Percentiles rank a stretch among this genome's conserved stretches.
Conservation (phyloP, 1,140 invertebrate species). For the Drosophila sturtevanti region DNA sequence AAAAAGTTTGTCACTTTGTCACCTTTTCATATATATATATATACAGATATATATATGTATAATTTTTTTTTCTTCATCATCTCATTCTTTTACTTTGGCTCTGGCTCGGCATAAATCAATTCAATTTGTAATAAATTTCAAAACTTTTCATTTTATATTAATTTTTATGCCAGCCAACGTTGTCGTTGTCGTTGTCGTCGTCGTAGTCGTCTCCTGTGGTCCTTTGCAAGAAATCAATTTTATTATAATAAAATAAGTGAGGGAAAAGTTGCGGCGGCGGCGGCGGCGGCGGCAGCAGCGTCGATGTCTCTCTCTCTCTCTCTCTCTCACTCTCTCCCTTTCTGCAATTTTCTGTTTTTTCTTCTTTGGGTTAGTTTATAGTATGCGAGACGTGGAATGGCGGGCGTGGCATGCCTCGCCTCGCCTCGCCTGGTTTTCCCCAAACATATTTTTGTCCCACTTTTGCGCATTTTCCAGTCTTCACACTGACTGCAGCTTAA, state of each 20-base stretch:
- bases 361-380: slow-evolving; percentile 53
- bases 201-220: slow-evolving; percentile 9
- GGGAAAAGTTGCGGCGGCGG: slow-evolving; percentile 57
- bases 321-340: too few relatives aligned
- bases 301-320: not conserved
- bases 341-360: slow-evolving; percentile 4
- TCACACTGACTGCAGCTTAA: slow-evolving; percentile 65
- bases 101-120: slow-evolving; percentile 70
- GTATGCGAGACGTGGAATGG: slow-evolving; percentile 24
- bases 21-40: slow-evolving; percentile 50
- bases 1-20: slow-evolving; percentile 73
- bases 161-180: slow-evolving; percentile 71
- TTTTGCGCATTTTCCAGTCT: slow-evolving; percentile 46
- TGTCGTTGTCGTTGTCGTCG: slow-evolving; percentile 35
- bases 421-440: slow-evolving; percentile 6
- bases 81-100: not conserved
- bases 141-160: slow-evolving; percentile 81
- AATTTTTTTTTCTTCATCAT: not conserved
- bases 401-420: not conserved
- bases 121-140: slow-evolving; percentile 81
- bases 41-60: too few relatives aligned
- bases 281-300: not conserved
- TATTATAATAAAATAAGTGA: slow-evolving; percentile 79
- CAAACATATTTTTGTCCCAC: slow-evolving; percentile 66
- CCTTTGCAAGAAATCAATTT: slow-evolving; percentile 71